A percentile compares a stretch with the other conserved stretches of the same genome.
phyloP scores from a whole-genome alignment of 2,797 vertebrate genomes.

The Glossophaga mutica region DNA sequence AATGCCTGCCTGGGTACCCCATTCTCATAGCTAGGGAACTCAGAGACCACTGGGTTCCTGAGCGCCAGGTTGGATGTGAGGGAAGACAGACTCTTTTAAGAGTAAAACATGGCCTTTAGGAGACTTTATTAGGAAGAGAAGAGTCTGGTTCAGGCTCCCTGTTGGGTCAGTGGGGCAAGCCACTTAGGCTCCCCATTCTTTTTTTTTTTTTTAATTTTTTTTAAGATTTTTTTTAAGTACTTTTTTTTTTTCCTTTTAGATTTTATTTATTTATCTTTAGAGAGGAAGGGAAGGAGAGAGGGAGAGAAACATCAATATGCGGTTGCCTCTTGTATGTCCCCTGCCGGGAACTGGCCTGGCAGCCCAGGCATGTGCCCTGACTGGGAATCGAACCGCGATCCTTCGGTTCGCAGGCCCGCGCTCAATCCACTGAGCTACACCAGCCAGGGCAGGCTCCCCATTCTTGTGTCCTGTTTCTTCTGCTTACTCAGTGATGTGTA shows the following conservation, averaged over 20 bases:
- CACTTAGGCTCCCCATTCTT: neutral
- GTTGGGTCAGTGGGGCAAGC: neutral
- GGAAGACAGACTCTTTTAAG: neutral
- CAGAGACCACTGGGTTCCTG: neutral
- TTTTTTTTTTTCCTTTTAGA: too few species aligned
- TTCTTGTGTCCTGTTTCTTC: neutral
- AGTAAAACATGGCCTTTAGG: neutral
- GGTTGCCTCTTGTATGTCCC: too few species aligned
- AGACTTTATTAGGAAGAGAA: conserved; percentile 53
- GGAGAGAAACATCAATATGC: too few species aligned
- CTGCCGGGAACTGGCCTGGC: too few species aligned
- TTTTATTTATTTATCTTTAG: too few species aligned
- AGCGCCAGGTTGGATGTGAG: neutral
- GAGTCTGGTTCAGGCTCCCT: neutral
- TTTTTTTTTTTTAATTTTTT: too few species aligned
- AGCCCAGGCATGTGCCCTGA: too few species aligned
- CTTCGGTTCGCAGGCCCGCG: too few species aligned
- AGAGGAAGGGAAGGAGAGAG: too few species aligned
- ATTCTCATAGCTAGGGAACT: neutral
- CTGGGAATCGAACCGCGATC: too few species aligned
- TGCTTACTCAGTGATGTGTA: conserved; percentile 53
- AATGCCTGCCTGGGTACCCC: neutral
- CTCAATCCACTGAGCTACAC: too few species aligned
- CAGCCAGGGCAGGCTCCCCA: neutral
- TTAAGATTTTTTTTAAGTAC: too few species aligned